Conservation (phyloP, 2,888 invertebrate genomes). For the Pollenia angustigena region DNA sequence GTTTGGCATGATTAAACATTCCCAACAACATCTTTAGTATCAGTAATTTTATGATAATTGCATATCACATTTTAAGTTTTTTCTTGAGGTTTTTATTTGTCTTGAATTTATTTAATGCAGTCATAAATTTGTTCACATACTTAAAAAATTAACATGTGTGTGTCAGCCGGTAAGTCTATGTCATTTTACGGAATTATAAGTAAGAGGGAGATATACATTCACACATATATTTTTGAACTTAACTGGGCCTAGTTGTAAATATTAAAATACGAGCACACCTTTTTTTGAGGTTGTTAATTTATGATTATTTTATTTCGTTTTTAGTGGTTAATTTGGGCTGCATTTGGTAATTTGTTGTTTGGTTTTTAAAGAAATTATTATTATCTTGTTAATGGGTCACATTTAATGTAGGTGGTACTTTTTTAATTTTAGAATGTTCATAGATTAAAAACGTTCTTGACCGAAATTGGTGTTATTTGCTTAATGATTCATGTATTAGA, state of each 20-base stretch:
- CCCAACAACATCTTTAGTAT: constrained; percentile 38
- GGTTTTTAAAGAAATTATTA: too few relatives aligned
- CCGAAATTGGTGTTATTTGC: too few relatives aligned
- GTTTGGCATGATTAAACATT: constrained; percentile 14
- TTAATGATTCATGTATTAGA: too few relatives aligned
- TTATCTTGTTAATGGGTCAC: too few relatives aligned
- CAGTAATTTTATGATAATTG: constrained; percentile 48
- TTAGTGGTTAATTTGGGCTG: too few relatives aligned
- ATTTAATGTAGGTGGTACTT: too few relatives aligned
- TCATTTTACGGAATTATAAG: neutral
- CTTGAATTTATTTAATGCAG: constrained; percentile 56
- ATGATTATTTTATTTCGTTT: too few relatives aligned
- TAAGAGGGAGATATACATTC: neutral
- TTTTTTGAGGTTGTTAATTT: too few relatives aligned
- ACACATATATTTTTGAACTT: neutral
- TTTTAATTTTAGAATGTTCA: too few relatives aligned
- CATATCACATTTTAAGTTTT: constrained; percentile 42
- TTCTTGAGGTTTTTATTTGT: constrained; percentile 7
- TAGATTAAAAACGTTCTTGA: too few relatives aligned
- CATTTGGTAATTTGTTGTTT: too few relatives aligned
- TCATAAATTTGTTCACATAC: constrained; percentile 52
- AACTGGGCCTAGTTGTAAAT: neutral
- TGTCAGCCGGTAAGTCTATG: constrained; percentile 28
- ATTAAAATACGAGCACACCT: neutral
- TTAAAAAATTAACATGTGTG: constrained; percentile 42